phyloP scores from a whole-genome alignment of 2,888 invertebrate species.

The Patella pellucida region DNA sequence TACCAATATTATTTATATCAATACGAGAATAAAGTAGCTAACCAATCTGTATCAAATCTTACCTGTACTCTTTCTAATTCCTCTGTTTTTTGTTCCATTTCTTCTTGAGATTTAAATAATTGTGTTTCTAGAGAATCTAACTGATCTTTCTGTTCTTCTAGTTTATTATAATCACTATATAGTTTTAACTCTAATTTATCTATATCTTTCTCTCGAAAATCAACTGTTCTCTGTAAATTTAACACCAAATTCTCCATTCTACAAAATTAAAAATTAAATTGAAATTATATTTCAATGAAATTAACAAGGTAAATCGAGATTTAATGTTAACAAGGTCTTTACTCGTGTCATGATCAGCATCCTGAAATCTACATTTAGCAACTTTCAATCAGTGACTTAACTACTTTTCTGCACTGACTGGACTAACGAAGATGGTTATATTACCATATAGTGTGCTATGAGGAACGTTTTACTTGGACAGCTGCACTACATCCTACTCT shows the following conservation, averaged over 20 bases:
- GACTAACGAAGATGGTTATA: too few relatives aligned
- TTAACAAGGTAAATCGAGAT: too few relatives aligned
- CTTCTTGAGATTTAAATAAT: slow-evolving; percentile 21
- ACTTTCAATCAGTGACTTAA: too few relatives aligned
- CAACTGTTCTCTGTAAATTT: slow-evolving; percentile 49
- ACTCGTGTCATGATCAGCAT: too few relatives aligned
- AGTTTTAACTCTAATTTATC: slow-evolving; percentile 49
- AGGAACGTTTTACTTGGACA: too few relatives aligned
- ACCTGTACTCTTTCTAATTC: slow-evolving; percentile 29
- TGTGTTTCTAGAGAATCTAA: slow-evolving; percentile 32
- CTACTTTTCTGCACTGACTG: too few relatives aligned
- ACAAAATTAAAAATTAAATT: slow-evolving; percentile 16
- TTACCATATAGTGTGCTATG: too few relatives aligned
- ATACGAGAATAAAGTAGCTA: too few relatives aligned
- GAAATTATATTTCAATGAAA: neutral
- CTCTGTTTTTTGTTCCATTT: slow-evolving; percentile 28
- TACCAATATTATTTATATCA: too few relatives aligned
- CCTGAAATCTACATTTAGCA: too few relatives aligned
- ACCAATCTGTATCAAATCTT: slow-evolving; percentile 31
- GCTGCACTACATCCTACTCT: too few relatives aligned
- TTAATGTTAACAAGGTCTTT: too few relatives aligned
- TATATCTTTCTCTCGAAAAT: slow-evolving; percentile 48
- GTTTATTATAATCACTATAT: slow-evolving; percentile 41
- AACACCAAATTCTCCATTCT: slow-evolving; percentile 38
- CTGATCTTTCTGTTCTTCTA: slow-evolving; percentile 41